Evolutionary conservation across 2,888 invertebrate genomes (phyloP).

Genomic region (Drosophila subsilvestris): DNA sequence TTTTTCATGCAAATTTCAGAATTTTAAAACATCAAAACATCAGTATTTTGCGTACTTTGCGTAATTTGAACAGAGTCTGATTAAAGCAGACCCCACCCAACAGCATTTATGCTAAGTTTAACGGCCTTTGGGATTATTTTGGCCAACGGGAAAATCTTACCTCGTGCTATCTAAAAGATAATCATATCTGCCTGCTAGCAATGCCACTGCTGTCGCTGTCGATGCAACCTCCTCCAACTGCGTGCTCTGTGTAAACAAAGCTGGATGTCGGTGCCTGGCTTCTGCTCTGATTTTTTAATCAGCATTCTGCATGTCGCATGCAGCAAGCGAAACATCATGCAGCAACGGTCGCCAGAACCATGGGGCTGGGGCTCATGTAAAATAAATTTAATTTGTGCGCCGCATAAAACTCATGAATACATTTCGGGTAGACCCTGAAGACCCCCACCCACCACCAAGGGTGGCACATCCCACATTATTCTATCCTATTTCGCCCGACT

Average conservation of each 20-base stretch:
- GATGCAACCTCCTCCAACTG: slow-evolving; percentile 36
- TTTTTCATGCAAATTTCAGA: too few relatives aligned
- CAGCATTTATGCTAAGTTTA: too few relatives aligned
- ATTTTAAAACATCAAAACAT: too few relatives aligned
- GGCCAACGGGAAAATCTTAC: not conserved
- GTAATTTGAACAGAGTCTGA: too few relatives aligned
- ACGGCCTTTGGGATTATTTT: too few relatives aligned
- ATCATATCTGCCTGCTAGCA: slow-evolving; percentile 52
- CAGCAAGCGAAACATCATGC: not conserved
- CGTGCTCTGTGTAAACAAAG: slow-evolving; percentile 63
- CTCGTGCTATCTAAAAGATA: slow-evolving; percentile 63
- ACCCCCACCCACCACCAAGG: slow-evolving; percentile 2
- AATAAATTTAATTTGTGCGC: slow-evolving; percentile 67
- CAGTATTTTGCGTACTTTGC: too few relatives aligned
- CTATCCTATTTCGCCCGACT: not conserved
- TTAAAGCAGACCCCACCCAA: too few relatives aligned
- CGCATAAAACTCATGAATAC: slow-evolving; percentile 71
- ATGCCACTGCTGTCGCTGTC: slow-evolving; percentile 8
- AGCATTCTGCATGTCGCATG: slow-evolving; percentile 39
- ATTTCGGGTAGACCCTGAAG: slow-evolving; percentile 33
- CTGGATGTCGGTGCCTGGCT: slow-evolving; percentile 23
- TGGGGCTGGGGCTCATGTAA: slow-evolving; percentile 59
- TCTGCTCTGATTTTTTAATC: slow-evolving; percentile 62
- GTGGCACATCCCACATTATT: not conserved
- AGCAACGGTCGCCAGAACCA: slow-evolving; percentile 8